Conservation (phyloP, 2,113 vertebrate genomes). For the Dicentrarchus labrax region DNA sequence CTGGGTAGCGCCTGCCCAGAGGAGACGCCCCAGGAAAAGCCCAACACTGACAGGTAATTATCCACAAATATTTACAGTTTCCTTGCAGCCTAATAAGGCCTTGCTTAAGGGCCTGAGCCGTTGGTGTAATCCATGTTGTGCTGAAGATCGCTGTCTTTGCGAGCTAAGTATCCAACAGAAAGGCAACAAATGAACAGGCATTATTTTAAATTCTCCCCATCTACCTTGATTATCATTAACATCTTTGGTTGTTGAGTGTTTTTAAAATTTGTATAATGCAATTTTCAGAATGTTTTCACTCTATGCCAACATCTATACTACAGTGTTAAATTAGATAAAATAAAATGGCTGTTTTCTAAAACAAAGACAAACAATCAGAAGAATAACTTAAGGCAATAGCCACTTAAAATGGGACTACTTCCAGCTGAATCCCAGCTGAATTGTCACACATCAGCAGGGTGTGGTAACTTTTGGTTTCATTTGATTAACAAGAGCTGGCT, state of each 20-base stretch:
- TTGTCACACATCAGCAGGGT: background rate
- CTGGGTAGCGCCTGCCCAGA: conserved; percentile 95
- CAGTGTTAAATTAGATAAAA: background rate
- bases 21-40: conserved; percentile 93
- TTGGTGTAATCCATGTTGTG: background rate
- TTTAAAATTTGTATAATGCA: background rate
- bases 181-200: background rate
- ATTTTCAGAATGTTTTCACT: no score
- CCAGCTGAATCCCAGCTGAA: background rate
- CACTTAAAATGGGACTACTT: background rate
- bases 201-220: background rate
- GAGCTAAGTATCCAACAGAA: background rate
- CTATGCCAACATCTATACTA: background rate
- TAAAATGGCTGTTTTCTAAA: no score
- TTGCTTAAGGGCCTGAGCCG: background rate
- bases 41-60: conserved; percentile 88
- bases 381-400: background rate
- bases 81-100: background rate
- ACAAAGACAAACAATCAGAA: background rate
- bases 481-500: background rate
- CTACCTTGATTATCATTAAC: background rate
- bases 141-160: background rate
- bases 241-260: background rate
- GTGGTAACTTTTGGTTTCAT: background rate
- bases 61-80: background rate